Conservation (phyloP, 2,888 invertebrate species). For the Pedicia rivosa region DNA sequence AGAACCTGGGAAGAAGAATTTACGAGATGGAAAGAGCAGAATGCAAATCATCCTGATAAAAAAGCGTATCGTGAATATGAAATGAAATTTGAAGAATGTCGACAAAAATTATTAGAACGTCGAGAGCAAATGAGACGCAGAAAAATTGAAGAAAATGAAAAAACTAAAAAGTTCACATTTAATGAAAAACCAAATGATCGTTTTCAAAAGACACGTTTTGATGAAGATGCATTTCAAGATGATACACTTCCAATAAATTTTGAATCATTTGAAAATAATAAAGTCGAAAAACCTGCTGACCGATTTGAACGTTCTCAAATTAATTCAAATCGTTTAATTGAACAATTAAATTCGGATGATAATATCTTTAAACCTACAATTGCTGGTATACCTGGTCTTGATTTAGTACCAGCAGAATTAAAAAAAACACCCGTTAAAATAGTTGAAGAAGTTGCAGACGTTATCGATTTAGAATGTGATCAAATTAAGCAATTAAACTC, state of each 20-base stretch:
- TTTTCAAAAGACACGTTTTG: no score
- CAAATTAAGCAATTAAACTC: background rate
- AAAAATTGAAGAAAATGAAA: constrained; percentile 16
- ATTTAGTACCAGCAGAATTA: constrained; percentile 39
- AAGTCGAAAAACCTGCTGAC: no score
- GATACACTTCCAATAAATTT: background rate
- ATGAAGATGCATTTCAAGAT: background rate
- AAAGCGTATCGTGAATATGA: constrained; percentile 74
- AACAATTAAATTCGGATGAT: background rate
- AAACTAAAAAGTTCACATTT: no score
- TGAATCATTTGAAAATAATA: no score
- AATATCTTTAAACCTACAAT: constrained; percentile 10
- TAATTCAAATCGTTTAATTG: no score
- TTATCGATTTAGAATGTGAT: constrained; percentile 12
- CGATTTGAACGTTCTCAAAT: no score
- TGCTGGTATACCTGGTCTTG: constrained; percentile 53
- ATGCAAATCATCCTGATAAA: constrained; percentile 82
- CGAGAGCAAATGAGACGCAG: constrained; percentile 65
- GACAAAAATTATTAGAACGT: constrained; percentile 59
- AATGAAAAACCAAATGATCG: no score
- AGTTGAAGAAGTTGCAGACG: constrained; percentile 11
- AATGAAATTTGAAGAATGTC: constrained; percentile 73
- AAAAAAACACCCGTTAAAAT: constrained; percentile 20
- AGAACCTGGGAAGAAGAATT: constrained; percentile 85
- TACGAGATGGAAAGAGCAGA: constrained; percentile 79